Evolutionary conservation across 2,888 invertebrate species (phyloP).

Genomic region (Idaea aversata): DNA sequence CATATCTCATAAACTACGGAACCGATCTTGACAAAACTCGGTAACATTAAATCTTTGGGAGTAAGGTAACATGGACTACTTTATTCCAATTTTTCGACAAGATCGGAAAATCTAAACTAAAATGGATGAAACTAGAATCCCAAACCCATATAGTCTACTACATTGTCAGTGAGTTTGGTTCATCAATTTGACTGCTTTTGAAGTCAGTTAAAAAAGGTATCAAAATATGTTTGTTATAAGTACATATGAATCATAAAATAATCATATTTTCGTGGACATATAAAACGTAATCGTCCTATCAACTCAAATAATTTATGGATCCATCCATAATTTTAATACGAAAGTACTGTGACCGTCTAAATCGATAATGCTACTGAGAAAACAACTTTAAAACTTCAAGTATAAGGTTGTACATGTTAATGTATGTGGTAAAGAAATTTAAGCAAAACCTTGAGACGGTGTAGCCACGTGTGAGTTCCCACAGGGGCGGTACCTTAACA

Average conservation of each 20-base stretch:
- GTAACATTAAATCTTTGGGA: no score
- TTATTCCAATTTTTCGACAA: no score
- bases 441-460: conserved; percentile 19
- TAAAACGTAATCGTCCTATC: background rate
- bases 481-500: conserved; percentile 2
- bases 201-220: no score
- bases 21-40: no score
- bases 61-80: no score
- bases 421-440: conserved; percentile 1
- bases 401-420: background rate
- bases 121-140: no score
- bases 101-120: no score
- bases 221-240: no score
- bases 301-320: conserved; percentile 10
- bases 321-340: background rate
- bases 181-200: no score
- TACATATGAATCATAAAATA: background rate
- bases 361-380: background rate
- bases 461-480: conserved; percentile 19
- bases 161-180: no score
- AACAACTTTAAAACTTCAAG: background rate
- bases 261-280: background rate
- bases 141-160: no score
- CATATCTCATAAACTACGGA: no score
- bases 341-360: background rate